A percentile compares a stretch with the other conserved stretches of the same genome.
These are phyloP conservation scores for Pipa parva DNA, from an alignment of 2,113 vertebrate genomes.

Conservation along the genomic window DNA sequence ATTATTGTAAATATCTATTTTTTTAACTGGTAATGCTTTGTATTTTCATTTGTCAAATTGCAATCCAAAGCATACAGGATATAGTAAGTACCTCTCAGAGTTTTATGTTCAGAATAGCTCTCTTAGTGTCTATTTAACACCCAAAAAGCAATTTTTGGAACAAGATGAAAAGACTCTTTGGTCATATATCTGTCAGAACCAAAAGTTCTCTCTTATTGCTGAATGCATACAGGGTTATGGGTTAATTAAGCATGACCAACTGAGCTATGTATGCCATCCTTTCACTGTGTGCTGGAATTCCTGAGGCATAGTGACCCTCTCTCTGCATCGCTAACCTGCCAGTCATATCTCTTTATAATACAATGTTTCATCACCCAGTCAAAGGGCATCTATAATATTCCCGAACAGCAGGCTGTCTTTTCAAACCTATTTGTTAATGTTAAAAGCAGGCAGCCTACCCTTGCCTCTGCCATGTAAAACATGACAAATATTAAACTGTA, in stretches of 20 bases:
- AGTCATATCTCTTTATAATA: constrained; percentile 29
- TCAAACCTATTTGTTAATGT: neutral
- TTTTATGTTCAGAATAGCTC: constrained; percentile 33
- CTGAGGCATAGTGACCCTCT: constrained; percentile 41
- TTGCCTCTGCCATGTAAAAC: neutral
- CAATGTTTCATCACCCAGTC: constrained; percentile 30
- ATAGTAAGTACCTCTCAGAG: constrained; percentile 9
- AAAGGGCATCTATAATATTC: constrained; percentile 4
- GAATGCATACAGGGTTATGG: constrained; percentile 25
- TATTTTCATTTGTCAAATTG: constrained; percentile 2
- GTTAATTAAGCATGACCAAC: constrained; percentile 40
- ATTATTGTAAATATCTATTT: too few species aligned
- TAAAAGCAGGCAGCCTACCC: neutral
- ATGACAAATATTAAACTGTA: neutral
- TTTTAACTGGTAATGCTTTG: too few species aligned
- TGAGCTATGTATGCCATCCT: constrained; percentile 31
- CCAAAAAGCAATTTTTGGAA: constrained; percentile 27
- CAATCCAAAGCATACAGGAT: constrained; percentile 10
- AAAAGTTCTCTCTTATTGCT: constrained; percentile 21
- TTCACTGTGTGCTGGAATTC: constrained; percentile 39
- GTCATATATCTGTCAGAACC: constrained; percentile 32
- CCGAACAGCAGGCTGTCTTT: neutral
- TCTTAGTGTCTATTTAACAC: constrained; percentile 36
- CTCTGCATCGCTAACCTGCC: constrained; percentile 28
- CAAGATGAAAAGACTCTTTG: constrained; percentile 27